Evolutionary conservation across 2,888 invertebrate species (phyloP), one percentile per base, ranked within the genome.

Genomic region (Tetanocera ferruginea): DNA sequence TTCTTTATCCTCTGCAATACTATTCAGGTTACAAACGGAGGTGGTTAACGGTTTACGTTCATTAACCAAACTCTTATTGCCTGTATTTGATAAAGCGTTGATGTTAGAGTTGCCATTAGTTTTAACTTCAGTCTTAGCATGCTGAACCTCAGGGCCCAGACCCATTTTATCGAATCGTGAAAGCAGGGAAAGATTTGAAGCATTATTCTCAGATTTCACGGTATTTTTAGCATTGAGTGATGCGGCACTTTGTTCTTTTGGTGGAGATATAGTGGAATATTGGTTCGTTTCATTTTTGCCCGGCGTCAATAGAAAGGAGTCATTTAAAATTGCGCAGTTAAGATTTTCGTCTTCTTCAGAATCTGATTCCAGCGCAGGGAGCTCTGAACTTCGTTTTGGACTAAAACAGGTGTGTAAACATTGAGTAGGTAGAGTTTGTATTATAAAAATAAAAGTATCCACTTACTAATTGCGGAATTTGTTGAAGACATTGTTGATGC

Each of bases 271-370:
- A 77, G 81, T 9, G 37, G 14, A 0, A 17, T 67, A 19, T 55
- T 67, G 57, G 25, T 25, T 28, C 19, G 37, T 49, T 31, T 86
- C 84, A 25, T 83, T 83, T 78, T 84, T 85, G 2, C 78, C 80
- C 0, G 89, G 89, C 78, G 87, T 89, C 9, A 88, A 69, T 5
- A 88, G 83, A 74, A 89, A 88, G 1, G 90, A 90, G 77, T 90
- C 88, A 75, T 89, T 88, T 0, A 90, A 82, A 34, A 88, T 88
- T 23, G 89, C 90, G 78, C 87, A 88, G 78, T 90, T 89, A 0
- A 89, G 82, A 87, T 82, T 81, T 4, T 83, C 82, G 6, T 87
- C 87, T 62, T 86, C 86, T 4, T 88, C 86, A 2, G 86, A 89
- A 76, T 89, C 89, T 0, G 87, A 87, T 78, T 89, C 88, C 69